phyloP scores from a whole-genome alignment of 2,797 vertebrate species.

The Nyctalus aviator region DNA sequence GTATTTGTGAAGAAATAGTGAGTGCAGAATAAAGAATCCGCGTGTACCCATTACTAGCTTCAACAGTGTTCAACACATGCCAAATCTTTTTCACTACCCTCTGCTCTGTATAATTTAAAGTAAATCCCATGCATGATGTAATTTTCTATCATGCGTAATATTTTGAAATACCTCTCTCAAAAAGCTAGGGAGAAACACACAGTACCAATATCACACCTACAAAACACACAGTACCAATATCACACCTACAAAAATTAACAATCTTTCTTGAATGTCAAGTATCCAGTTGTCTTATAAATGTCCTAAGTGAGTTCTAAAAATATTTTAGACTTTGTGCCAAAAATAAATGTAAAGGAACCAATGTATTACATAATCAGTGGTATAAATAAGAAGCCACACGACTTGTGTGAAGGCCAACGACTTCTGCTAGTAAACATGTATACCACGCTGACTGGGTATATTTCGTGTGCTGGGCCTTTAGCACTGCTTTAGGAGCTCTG shows the following conservation, averaged over 20 bases:
- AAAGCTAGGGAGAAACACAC: conserved; percentile 33
- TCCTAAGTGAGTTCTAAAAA: conserved; percentile 1
- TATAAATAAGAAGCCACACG: conserved; percentile 6
- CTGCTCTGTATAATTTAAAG: conserved; percentile 7
- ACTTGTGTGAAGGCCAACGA: neutral
- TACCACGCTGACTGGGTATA: neutral
- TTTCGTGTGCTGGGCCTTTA: neutral
- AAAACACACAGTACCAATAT: neutral
- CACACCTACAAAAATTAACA: neutral
- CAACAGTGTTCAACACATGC: neutral
- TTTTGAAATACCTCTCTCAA: conserved; percentile 30
- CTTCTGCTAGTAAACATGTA: neutral
- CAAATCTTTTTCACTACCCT: neutral
- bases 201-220: neutral
- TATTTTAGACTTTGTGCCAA: conserved; percentile 32
- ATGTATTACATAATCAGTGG: neutral
- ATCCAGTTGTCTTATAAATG: neutral
- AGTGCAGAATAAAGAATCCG: neutral
- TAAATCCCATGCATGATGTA: neutral
- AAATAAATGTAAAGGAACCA: conserved; percentile 54
- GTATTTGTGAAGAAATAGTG: conserved; percentile 21
- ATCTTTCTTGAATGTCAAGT: conserved; percentile 45
- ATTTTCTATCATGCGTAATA: neutral
- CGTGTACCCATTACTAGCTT: neutral
- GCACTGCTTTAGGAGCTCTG: neutral